phyloP scores from a whole-genome alignment of 2,113 vertebrate genomes.

The Colistium nudipinnis region DNA sequence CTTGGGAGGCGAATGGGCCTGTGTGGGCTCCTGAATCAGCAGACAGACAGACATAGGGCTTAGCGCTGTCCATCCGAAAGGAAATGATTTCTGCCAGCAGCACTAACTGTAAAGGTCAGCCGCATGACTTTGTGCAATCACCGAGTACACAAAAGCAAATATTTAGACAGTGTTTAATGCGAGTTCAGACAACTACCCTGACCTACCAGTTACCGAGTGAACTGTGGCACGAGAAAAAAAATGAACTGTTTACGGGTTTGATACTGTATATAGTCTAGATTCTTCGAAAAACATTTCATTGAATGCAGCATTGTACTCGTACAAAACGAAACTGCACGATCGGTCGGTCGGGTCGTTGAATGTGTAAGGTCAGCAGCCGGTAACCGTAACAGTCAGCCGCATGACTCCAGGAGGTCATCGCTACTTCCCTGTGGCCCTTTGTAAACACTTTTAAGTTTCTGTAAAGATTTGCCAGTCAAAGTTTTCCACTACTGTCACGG shows the following conservation, averaged over 20 bases:
- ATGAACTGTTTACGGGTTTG: constrained; percentile 49
- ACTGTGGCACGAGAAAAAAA: constrained; percentile 49
- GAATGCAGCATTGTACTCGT: constrained; percentile 76
- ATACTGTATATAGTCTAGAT: constrained; percentile 67
- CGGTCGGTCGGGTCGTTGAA: too few species aligned
- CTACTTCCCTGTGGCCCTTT: too few species aligned
- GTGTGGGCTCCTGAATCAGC: constrained; percentile 81
- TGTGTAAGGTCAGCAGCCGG: too few species aligned
- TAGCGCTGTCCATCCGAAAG: too few species aligned
- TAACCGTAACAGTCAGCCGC: too few species aligned
- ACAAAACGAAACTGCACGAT: constrained; percentile 75
- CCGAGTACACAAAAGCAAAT: constrained; percentile 56
- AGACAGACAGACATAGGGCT: neutral
- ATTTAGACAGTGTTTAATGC: constrained; percentile 63
- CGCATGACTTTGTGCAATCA: constrained; percentile 54
- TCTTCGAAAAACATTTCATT: constrained; percentile 84
- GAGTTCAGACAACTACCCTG: constrained; percentile 31
- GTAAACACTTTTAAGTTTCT: too few species aligned
- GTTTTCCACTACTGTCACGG: too few species aligned
- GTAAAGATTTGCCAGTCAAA: too few species aligned
- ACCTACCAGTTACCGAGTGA: constrained; percentile 28
- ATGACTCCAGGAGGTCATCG: too few species aligned
- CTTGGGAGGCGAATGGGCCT: constrained; percentile 64
- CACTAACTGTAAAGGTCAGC: too few species aligned
- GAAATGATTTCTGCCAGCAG: too few species aligned